A percentile compares a stretch with the other conserved stretches of the same genome.
phyloP scores from a whole-genome alignment of 2,113 vertebrate species.

The Arizona elegans region DNA sequence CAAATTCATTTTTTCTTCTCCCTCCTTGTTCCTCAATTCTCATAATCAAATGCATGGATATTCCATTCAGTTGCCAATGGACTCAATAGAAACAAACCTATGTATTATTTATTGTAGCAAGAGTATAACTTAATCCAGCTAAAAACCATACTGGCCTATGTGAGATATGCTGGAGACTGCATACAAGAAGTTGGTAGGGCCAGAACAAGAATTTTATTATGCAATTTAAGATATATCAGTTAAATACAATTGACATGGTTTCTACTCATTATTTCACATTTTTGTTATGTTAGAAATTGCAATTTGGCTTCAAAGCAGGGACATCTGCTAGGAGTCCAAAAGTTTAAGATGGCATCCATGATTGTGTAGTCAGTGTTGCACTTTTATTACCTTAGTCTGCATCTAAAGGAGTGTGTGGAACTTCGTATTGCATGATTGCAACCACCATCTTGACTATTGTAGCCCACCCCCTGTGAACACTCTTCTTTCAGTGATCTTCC shows the following conservation, averaged over 20 bases:
- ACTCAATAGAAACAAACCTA: background rate
- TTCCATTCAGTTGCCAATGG: background rate
- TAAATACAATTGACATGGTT: background rate
- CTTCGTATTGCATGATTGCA: background rate
- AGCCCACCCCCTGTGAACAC: background rate
- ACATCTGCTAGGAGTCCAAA: background rate
- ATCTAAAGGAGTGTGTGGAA: background rate
- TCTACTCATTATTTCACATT: background rate
- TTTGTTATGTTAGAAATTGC: background rate
- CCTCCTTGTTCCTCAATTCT: slow-evolving; percentile 52
- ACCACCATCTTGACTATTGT: background rate
- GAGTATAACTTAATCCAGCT: background rate
- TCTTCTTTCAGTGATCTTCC: background rate
- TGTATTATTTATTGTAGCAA: background rate
- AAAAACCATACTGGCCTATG: background rate
- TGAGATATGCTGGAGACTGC: background rate
- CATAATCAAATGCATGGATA: slow-evolving; percentile 54
- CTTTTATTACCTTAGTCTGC: background rate
- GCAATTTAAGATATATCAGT: background rate
- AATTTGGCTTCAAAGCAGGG: background rate
- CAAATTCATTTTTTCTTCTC: slow-evolving; percentile 6
- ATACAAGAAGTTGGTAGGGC: background rate
- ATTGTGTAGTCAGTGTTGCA: background rate
- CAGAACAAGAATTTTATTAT: background rate
- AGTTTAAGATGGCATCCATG: background rate